phyloP scores from a whole-genome alignment of 1,140 invertebrate genomes.

The Drosophila orena region DNA sequence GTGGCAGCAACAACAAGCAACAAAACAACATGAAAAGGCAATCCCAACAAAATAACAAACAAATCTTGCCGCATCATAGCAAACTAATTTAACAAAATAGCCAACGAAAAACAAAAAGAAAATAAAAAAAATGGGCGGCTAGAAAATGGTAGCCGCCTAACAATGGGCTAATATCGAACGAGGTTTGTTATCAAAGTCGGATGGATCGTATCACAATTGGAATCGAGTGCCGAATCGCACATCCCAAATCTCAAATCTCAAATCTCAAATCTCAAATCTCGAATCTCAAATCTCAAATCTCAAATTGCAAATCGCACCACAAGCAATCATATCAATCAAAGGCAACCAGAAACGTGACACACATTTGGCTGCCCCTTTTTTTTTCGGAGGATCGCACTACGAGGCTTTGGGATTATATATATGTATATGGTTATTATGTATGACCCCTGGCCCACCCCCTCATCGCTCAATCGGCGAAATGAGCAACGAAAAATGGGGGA shows the following conservation, averaged over 20 bases:
- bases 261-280: neutral
- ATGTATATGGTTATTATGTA: conserved; percentile 15
- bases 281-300: neutral
- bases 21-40: conserved; percentile 46
- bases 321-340: conserved; percentile 74
- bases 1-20: conserved; percentile 41
- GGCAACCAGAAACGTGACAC: conserved; percentile 67
- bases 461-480: conserved; percentile 45
- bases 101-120: conserved; percentile 10
- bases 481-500: conserved; percentile 36
- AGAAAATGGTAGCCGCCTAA: conserved; percentile 33
- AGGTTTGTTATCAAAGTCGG: conserved; percentile 5
- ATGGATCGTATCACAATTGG: neutral
- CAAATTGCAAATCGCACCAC: conserved; percentile 26
- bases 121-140: neutral
- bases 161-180: conserved; percentile 31
- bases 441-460: conserved; percentile 45
- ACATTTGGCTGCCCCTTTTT: conserved; percentile 58
- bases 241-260: neutral
- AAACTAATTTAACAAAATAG: conserved; percentile 63
- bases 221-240: too few relatives aligned
- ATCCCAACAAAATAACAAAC: conserved; percentile 41
- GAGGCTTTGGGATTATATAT: conserved; percentile 2
- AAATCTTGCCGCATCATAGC: conserved; percentile 65
- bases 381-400: conserved; percentile 18